Evolutionary conservation across 2,888 invertebrate genomes (phyloP).

Genomic region (Tachina fera): DNA sequence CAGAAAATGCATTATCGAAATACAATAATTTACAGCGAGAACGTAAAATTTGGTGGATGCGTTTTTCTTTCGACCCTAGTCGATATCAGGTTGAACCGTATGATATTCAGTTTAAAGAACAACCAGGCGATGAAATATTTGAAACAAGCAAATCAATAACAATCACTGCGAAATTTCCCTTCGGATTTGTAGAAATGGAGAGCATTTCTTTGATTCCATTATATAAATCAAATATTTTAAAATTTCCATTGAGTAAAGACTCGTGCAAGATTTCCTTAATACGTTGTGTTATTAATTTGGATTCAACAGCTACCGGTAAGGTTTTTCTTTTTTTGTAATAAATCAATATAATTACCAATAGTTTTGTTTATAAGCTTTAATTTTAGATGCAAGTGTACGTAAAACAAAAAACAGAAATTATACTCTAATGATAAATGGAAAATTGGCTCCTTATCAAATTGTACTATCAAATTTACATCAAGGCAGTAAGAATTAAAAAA

Average conservation of each 20-base stretch:
- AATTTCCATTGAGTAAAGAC: conserved; percentile 70
- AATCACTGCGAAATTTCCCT: conserved; percentile 87
- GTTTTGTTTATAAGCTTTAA: conserved; percentile 75
- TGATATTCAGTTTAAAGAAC: conserved; percentile 68
- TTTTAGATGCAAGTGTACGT: conserved; percentile 83
- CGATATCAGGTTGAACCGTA: conserved; percentile 85
- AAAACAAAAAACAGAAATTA: conserved; percentile 82
- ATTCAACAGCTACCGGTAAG: conserved; percentile 78
- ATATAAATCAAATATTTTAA: conserved; percentile 73
- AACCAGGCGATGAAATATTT: neutral
- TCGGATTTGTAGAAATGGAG: conserved; percentile 87
- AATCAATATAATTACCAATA: neutral
- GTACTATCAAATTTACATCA: conserved; percentile 85
- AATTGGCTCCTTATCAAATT: conserved; percentile 90
- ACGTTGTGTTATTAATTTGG: conserved; percentile 78
- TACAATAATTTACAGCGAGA: conserved; percentile 90
- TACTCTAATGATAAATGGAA: conserved; percentile 84
- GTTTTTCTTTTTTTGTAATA: neutral
- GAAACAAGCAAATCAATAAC: conserved; percentile 83
- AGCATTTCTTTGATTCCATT: conserved; percentile 83
- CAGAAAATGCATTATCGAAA: conserved; percentile 84
- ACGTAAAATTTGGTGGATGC: conserved; percentile 93
- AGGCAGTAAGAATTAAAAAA: conserved; percentile 74
- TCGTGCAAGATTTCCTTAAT: conserved; percentile 76
- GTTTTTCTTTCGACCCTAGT: conserved; percentile 89